Conservation (phyloP, 2,113 vertebrate species). For the Pontoporia blainvillei region DNA sequence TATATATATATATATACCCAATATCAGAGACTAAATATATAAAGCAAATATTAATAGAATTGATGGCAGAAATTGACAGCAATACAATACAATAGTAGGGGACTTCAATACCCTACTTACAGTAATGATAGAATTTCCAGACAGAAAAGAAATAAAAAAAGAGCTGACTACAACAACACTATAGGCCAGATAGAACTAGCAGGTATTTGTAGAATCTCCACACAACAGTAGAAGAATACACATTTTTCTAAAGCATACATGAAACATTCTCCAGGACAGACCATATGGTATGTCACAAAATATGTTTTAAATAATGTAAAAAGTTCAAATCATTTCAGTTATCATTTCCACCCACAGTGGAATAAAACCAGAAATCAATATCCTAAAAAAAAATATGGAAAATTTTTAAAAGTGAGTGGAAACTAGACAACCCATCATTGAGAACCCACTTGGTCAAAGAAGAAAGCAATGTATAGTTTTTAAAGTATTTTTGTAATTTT, state of each 20-base stretch:
- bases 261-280: neutral
- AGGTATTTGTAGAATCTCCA: too few relatives aligned
- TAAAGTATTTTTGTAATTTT: conserved; percentile 93
- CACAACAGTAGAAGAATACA: neutral
- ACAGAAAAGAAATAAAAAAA: neutral
- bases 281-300: neutral
- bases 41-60: neutral
- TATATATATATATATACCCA: too few relatives aligned
- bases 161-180: neutral
- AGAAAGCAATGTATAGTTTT: conserved; percentile 89
- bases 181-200: too few relatives aligned
- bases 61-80: neutral
- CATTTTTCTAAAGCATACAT: neutral
- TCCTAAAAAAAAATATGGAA: neutral
- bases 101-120: neutral
- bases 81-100: neutral
- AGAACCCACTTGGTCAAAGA: neutral
- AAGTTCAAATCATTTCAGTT: neutral
- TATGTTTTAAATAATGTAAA: neutral
- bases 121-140: neutral
- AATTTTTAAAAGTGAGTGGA: neutral
- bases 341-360: neutral
- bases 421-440: neutral
- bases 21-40: neutral
- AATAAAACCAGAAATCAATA: neutral